phyloP scores from a whole-genome alignment of 2,888 invertebrate genomes.

The Hesperia comma region DNA sequence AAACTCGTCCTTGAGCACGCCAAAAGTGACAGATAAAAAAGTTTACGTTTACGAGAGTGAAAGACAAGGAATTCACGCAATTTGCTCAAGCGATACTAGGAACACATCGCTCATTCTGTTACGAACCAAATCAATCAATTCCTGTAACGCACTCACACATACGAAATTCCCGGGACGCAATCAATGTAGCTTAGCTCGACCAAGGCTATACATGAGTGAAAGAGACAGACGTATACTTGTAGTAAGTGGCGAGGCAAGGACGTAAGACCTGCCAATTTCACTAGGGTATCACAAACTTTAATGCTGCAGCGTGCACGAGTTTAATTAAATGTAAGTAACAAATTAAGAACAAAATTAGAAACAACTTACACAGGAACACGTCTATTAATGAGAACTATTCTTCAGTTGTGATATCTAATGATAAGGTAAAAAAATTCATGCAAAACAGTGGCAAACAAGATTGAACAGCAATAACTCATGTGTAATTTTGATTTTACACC shows the following conservation, averaged over 20 bases:
- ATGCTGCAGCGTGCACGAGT: constrained; percentile 39
- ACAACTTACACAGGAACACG: neutral
- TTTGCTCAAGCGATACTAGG: constrained; percentile 23
- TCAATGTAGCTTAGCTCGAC: constrained; percentile 42
- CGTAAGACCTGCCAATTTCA: constrained; percentile 24
- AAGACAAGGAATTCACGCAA: constrained; percentile 23
- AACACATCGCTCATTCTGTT: constrained; percentile 31
- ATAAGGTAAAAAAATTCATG: too few species aligned
- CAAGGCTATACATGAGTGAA: constrained; percentile 39
- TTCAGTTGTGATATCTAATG: too few species aligned
- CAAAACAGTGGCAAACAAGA: neutral
- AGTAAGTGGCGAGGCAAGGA: constrained; percentile 27
- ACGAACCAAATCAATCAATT: constrained; percentile 35
- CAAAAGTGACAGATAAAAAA: constrained; percentile 28
- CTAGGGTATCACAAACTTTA: constrained; percentile 40
- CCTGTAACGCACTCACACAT: constrained; percentile 35
- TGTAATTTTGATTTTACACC: too few species aligned
- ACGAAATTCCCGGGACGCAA: constrained; percentile 41
- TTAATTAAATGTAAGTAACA: constrained; percentile 39
- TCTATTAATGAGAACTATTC: neutral
- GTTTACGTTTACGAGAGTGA: constrained; percentile 1
- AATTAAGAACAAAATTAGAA: neutral
- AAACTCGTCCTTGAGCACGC: constrained; percentile 20
- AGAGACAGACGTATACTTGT: constrained; percentile 36
- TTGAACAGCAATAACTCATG: too few species aligned